A percentile compares a stretch with the other conserved stretches of the same genome.
Evolutionary conservation across 2,797 vertebrate genomes (phyloP).

Genomic region (Falco peregrinus): DNA sequence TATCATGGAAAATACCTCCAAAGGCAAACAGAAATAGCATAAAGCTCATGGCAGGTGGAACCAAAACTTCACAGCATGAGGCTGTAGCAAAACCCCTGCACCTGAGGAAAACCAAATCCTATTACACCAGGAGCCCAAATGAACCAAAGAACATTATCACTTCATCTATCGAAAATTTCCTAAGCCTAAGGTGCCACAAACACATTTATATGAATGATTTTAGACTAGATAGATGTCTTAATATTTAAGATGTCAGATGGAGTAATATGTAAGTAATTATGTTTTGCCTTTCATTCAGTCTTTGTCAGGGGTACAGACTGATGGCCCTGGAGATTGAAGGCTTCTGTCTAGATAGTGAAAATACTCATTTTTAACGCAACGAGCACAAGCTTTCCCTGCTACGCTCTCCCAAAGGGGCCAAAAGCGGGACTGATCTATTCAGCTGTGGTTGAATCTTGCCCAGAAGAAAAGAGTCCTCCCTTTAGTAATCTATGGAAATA

Average conservation of each 20-base stretch:
- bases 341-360: background rate
- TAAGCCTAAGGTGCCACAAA: background rate
- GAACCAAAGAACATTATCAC: background rate
- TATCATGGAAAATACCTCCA: background rate
- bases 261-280: constrained; percentile 16
- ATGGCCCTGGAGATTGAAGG: constrained; percentile 27
- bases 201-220: background rate
- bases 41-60: background rate
- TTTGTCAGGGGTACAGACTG: constrained; percentile 15
- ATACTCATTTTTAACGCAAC: background rate
- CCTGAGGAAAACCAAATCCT: background rate
- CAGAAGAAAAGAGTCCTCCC: background rate
- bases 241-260: constrained; percentile 20
- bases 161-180: background rate
- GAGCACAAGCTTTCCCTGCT: background rate
- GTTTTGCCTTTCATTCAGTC: constrained; percentile 31
- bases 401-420: background rate
- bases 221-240: constrained; percentile 1
- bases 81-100: background rate
- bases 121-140: background rate
- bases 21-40: background rate
- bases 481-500: background rate
- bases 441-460: background rate
- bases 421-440: background rate
- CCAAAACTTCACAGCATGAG: background rate